Evolutionary conservation across 2,888 invertebrate genomes (phyloP).

Genomic region (Mystacides longicornis): DNA sequence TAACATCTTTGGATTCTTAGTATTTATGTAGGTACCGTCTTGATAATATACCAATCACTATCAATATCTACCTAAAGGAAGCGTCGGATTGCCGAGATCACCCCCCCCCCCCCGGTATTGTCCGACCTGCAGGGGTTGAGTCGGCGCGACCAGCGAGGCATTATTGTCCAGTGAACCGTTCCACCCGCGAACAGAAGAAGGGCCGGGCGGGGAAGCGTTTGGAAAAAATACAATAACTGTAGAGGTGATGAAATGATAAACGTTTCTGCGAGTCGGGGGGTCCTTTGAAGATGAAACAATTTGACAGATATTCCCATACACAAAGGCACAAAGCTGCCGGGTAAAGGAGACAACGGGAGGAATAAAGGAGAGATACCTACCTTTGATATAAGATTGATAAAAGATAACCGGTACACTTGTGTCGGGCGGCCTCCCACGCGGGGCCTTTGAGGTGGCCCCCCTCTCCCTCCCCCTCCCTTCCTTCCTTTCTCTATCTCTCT

Average conservation of each 20-base stretch:
- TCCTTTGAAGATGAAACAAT: constrained; percentile 10
- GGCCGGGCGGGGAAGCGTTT: not conserved
- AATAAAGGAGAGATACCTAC: constrained; percentile 19
- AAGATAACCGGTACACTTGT: constrained; percentile 26
- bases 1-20: too few relatives aligned
- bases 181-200: not conserved
- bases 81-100: too few relatives aligned
- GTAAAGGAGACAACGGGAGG: not conserved
- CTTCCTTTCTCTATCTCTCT: not conserved
- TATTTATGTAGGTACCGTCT: too few relatives aligned
- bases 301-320: constrained; percentile 8
- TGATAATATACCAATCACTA: too few relatives aligned
- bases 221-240: constrained; percentile 9
- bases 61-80: too few relatives aligned
- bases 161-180: too few relatives aligned
- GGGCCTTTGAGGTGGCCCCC: constrained; percentile 22
- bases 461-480: constrained; percentile 17
- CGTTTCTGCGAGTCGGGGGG: not conserved
- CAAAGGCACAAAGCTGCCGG: constrained; percentile 12
- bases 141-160: not conserved
- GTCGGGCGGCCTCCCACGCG: constrained; percentile 18
- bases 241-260: constrained; percentile 8
- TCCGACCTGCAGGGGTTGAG: too few relatives aligned
- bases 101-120: too few relatives aligned
- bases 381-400: constrained; percentile 27